Evolutionary conservation across 2,888 invertebrate genomes (phyloP).

Genomic region (Tiliacea aurago): DNA sequence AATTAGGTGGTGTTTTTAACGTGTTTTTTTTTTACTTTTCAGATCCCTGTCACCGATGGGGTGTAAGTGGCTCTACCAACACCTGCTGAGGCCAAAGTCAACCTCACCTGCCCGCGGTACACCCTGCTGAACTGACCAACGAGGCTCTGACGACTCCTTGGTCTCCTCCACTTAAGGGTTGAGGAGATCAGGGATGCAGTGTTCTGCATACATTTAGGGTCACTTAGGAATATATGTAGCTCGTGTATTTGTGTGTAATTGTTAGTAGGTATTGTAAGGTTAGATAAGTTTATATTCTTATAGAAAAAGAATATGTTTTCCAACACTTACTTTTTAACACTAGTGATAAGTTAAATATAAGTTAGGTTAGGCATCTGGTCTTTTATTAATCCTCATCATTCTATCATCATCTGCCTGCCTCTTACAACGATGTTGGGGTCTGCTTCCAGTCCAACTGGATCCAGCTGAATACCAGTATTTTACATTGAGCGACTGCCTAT

Average conservation of each 20-base stretch:
- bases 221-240: neutral
- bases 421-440: neutral
- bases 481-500: too few relatives aligned
- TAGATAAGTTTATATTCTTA: neutral
- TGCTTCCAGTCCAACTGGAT: neutral
- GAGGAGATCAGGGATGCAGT: neutral
- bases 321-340: neutral
- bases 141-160: conserved; percentile 24
- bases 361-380: conserved; percentile 10
- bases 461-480: neutral
- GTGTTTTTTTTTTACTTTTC: neutral
- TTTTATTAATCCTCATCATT: conserved; percentile 3
- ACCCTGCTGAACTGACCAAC: conserved; percentile 36
- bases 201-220: neutral
- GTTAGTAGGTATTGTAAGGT: neutral
- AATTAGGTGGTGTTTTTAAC: neutral
- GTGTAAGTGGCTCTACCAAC: conserved; percentile 45
- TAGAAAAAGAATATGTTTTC: conserved; percentile 1
- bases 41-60: conserved; percentile 2
- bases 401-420: neutral
- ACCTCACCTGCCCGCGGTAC: conserved; percentile 50
- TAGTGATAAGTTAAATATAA: conserved; percentile 3
- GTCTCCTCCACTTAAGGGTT: neutral
- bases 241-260: neutral
- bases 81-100: conserved; percentile 33